Evolutionary conservation across 2,113 vertebrate genomes (phyloP).

Genomic region (Cyphomyrus discorhynchus): DNA sequence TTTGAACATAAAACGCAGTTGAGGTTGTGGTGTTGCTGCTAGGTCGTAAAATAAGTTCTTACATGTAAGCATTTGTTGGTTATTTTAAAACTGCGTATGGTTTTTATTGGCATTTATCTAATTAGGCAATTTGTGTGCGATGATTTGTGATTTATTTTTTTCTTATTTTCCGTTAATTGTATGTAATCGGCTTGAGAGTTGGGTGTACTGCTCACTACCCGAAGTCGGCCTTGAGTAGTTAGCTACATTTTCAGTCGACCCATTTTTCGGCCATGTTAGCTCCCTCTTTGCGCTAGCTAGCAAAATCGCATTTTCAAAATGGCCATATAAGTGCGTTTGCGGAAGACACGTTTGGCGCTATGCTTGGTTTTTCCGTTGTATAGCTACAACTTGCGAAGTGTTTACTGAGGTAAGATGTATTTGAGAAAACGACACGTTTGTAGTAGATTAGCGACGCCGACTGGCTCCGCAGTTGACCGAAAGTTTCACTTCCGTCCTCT

Average conservation of each 20-base stretch:
- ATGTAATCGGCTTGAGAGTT: neutral
- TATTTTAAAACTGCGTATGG: neutral
- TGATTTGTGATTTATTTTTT: neutral
- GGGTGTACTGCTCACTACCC: neutral
- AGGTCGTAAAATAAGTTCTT: neutral
- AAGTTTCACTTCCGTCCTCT: slow-evolving; percentile 3
- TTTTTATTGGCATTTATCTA: neutral
- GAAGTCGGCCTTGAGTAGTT: neutral
- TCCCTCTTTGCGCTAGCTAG: neutral
- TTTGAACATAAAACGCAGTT: neutral
- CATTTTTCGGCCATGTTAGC: slow-evolving; percentile 50
- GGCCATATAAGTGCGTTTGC: slow-evolving; percentile 29
- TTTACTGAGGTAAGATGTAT: neutral
- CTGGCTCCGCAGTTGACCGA: neutral
- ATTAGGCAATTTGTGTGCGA: too few species aligned
- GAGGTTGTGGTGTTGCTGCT: neutral
- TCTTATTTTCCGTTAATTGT: neutral
- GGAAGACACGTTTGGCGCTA: neutral
- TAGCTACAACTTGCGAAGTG: neutral
- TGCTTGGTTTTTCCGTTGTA: neutral
- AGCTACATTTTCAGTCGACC: slow-evolving; percentile 2
- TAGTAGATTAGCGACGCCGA: neutral
- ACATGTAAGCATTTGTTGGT: neutral
- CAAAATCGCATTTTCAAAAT: slow-evolving; percentile 34
- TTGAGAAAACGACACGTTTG: neutral